These are phyloP conservation scores for Cheumatopsyche charites DNA, from an alignment of 1,140 invertebrate species.

Conservation along the genomic window DNA sequence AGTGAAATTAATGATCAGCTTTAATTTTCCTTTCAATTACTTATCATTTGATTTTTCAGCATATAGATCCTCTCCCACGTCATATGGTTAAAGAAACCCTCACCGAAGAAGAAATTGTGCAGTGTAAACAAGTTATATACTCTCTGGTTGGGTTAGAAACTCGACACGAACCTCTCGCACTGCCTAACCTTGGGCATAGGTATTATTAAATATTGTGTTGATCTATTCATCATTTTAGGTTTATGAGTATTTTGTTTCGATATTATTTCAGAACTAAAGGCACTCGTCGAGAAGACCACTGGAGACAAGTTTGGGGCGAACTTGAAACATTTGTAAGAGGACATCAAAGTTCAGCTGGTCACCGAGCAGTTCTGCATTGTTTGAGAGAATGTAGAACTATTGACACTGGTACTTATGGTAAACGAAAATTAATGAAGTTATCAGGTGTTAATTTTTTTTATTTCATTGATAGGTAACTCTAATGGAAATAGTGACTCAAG, in stretches of 20 bases:
- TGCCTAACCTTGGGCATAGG: conserved; percentile 51
- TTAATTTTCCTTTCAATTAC: no score
- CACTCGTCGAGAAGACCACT: conserved; percentile 84
- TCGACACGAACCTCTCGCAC: conserved; percentile 76
- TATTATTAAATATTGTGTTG: conserved; percentile 4
- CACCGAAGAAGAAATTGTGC: conserved; percentile 82
- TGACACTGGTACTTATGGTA: conserved; percentile 48
- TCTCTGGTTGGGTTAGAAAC: conserved; percentile 82
- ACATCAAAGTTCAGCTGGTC: conserved; percentile 71
- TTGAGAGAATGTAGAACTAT: conserved; percentile 77
- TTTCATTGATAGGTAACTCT: conserved; percentile 33
- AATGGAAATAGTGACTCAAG: conserved; percentile 49
- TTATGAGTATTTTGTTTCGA: background rate
- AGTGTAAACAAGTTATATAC: conserved; percentile 88
- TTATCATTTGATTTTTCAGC: conserved; percentile 57
- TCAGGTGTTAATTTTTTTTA: background rate
- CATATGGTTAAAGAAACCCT: conserved; percentile 84
- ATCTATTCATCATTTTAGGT: no score
- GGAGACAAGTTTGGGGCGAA: conserved; percentile 87
- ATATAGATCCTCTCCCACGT: conserved; percentile 79
- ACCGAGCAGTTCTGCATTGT: conserved; percentile 82
- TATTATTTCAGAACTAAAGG: conserved; percentile 61
- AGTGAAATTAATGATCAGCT: conserved; percentile 52
- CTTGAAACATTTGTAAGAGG: conserved; percentile 82
- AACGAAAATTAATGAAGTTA: background rate